phyloP scores from a whole-genome alignment of 2,797 vertebrate species.

The Pygocentrus nattereri region DNA sequence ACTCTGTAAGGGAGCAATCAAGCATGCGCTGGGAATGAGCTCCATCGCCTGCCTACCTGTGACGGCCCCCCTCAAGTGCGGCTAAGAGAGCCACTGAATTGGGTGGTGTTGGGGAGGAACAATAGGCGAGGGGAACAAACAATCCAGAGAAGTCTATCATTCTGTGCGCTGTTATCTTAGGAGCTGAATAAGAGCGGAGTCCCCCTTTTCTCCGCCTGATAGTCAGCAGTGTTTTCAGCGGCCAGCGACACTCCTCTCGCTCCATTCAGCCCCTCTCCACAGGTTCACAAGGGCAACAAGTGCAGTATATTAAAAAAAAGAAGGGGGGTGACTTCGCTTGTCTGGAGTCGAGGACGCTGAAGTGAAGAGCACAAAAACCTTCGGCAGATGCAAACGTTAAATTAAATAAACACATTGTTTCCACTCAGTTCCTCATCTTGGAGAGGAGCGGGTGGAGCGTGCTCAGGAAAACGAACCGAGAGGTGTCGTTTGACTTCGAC shows the following conservation, averaged over 20 bases:
- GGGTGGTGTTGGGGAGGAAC: conserved; percentile 75
- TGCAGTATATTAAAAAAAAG: conserved; percentile 91
- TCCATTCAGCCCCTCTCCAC: conserved; percentile 90
- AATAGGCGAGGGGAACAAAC: conserved; percentile 90
- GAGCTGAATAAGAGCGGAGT: conserved; percentile 87
- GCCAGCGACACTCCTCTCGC: conserved; percentile 88
- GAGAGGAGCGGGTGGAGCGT: background rate
- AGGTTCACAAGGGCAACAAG: conserved; percentile 94
- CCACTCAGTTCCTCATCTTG: background rate
- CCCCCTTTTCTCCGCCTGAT: conserved; percentile 84
- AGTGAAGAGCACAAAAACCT: conserved; percentile 78
- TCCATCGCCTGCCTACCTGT: conserved; percentile 75
- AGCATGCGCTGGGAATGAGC: conserved; percentile 93
- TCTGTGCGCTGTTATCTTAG: conserved; percentile 96
- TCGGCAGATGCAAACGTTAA: conserved; percentile 2
- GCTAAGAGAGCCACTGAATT: conserved; percentile 91
- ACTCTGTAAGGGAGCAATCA: conserved; percentile 93
- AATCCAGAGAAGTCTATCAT: conserved; percentile 98
- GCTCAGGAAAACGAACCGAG: background rate
- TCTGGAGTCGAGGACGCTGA: conserved; percentile 81
- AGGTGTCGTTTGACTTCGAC: background rate
- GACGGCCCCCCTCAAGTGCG: conserved; percentile 85
- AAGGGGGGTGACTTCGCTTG: conserved; percentile 85
- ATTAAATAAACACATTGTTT: background rate
- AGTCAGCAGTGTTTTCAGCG: conserved; percentile 89